Base-by-base conservation (phyloP, 2,113 vertebrate species). In the Hippocampus abdominalis region DNA sequence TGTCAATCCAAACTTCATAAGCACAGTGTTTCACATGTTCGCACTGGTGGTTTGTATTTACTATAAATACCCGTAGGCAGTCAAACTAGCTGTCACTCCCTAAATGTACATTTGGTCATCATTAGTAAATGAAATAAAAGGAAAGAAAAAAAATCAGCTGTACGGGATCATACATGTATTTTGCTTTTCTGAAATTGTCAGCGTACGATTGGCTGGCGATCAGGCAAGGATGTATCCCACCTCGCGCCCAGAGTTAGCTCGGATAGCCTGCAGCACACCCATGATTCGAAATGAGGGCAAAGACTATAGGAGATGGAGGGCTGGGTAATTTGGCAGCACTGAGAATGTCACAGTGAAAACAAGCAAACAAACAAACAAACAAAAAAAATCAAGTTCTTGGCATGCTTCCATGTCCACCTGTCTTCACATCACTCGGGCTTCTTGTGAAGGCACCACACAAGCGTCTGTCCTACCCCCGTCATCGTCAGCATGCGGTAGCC, bases 401-500 rank as follows among this genome's bases (percentile, higher is more conserved):
- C 12, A 60, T 29, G 57, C 18, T 32, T 20, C 27, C 27, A 32
- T 8, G 8, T 60, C 57, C 27, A 32, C 57, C 16, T 60, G 27
- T 18, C 57, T n/a, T n/a, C 5, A 13, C 1, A 8, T 89, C 81
- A 89, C 74, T 78, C 78, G 0, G 27, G 66, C 60, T 95, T 93
- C 87, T 93, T 98, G 86, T 98, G 94, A 51, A 99, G 94, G 86
- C 97, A 99, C 97, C 97, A 99, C 79, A 99, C 96, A 86, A 99
- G 76, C 0, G 97, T 99, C 92, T 99, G 96, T 32, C 97, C 96
- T 80, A 99, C 94, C 0, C 96, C 97, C 0, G 97, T 98, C 97
- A 99, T 99, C 79, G 93, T 90, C 79, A 95, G 72, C 77, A 99
- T 92, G 0, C 90, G 94, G 90, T 93, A 99, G 61, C 97, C 96